Evolutionary conservation across 2,797 vertebrate species (phyloP), one percentile per base, ranked within the genome.

Genomic region (Aphelocoma californica): DNA sequence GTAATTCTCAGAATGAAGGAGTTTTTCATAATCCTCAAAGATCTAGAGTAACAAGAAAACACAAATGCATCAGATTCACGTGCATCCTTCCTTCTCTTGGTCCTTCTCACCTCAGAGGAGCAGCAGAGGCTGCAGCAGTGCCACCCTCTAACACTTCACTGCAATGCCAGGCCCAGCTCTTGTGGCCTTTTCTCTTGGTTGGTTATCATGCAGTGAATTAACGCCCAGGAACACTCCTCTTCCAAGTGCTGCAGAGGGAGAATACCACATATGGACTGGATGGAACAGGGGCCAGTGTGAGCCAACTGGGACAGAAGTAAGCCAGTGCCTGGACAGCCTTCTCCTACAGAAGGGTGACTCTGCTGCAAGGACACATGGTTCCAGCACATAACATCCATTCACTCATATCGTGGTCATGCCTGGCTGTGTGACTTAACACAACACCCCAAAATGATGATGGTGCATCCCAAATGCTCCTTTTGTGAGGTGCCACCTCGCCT

Each of bases 1-100:
- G 0, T 99, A 99, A 97, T 99, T 99, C 97, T 99, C 99, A 70
- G 99, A 99, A 94, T 98, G 98, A 91, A 99, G 98, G 93, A 99
- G 98, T 97, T 99, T 99, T 98, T 99, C 99, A 48, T 99, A 99
- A 82, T 99, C 98, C 84, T 98, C 98, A 97, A 99, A 99, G 96
- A 99, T 98, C 99, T 98, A 94, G 71, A 95, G 47, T 32, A 95
- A 95, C 73, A 95, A 95, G 93, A 97, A 96, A 88, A 36, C 67
- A 93, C 69, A 79, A 85, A 74, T 54, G 14, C n/a, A 86, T 75
- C 23, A 3, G 5, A 75, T 36, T 51, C 32, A 36, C 8, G 28
- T 54, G n/a, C 38, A 34, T 36, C 38, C 31, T 78, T 74, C 17
- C 51, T 75, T 23, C 31, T 71, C 44, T 36, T 14, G 1, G 45